Conservation (phyloP, 2,113 vertebrate genomes). For the Acanthisitta chloris region DNA sequence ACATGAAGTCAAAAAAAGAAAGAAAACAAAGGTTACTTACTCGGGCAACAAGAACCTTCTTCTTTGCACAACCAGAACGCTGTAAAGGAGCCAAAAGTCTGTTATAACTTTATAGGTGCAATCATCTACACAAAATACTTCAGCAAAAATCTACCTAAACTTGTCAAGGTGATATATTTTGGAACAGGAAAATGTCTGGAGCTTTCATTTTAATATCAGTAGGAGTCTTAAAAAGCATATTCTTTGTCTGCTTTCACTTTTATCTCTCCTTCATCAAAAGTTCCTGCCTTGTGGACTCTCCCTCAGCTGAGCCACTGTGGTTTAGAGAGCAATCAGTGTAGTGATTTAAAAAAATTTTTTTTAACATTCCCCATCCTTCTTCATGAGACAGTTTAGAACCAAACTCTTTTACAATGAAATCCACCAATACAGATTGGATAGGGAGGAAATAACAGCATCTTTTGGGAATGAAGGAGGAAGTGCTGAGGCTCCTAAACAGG, state of each 20-base stretch:
- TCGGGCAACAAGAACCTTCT: constrained; percentile 26
- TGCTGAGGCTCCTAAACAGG: neutral
- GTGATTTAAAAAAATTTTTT: neutral
- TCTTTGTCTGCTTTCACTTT: neutral
- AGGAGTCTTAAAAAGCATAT: neutral
- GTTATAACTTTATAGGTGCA: neutral
- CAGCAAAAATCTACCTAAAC: neutral
- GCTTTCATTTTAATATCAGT: neutral
- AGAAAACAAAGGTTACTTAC: neutral
- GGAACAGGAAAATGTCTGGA: neutral
- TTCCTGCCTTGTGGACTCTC: neutral
- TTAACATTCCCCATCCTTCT: neutral
- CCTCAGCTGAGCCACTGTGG: neutral
- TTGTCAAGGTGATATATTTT: neutral
- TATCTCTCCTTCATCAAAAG: neutral
- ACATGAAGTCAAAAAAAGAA: neutral
- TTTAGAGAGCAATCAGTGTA: neutral
- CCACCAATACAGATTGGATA: neutral
- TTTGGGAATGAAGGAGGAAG: neutral
- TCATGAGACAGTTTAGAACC: neutral
- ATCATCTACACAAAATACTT: neutral
- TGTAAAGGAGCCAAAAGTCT: neutral
- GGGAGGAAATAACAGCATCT: neutral
- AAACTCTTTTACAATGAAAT: neutral
- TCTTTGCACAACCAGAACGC: constrained; percentile 47